phyloP scores from a whole-genome alignment of 1,140 invertebrate genomes.

The Teleogryllus occipitalis region DNA sequence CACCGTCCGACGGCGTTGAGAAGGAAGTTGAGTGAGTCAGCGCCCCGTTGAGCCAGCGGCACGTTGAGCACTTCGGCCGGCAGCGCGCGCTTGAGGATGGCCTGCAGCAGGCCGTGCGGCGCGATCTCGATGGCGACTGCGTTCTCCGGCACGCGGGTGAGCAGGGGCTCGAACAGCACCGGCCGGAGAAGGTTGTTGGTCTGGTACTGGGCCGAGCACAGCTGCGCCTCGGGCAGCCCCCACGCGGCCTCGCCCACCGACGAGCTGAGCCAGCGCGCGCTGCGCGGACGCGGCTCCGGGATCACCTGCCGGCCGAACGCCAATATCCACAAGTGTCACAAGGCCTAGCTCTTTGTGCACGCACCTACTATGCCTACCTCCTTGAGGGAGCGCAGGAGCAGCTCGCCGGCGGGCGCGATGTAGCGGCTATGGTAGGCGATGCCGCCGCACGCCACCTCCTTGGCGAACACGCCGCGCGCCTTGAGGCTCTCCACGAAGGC shows the following conservation, averaged over 20 bases:
- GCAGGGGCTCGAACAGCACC: conserved; percentile 75
- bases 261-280: conserved; percentile 50
- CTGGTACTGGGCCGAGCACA: conserved; percentile 74
- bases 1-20: conserved; percentile 8
- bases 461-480: conserved; percentile 49
- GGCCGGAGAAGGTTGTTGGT: conserved; percentile 80
- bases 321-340: background rate
- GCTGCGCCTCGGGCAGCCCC: conserved; percentile 39
- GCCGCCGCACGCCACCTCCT: conserved; percentile 55
- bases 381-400: conserved; percentile 58
- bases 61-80: background rate
- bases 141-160: conserved; percentile 64
- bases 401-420: conserved; percentile 63
- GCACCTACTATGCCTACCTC: conserved; percentile 45
- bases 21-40: background rate
- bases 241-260: conserved; percentile 46
- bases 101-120: conserved; percentile 49
- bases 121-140: conserved; percentile 65
- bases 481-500: conserved; percentile 39
- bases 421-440: conserved; percentile 70
- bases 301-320: too few relatives aligned
- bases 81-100: conserved; percentile 45
- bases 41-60: background rate
- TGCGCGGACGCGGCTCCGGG: conserved; percentile 40
- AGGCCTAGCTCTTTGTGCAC: background rate